Evolutionary conservation across 92 coral and sea anemone species (phyloP), one percentile per base, ranked within the genome.

Genomic region (Phenganax stokvisi): DNA sequence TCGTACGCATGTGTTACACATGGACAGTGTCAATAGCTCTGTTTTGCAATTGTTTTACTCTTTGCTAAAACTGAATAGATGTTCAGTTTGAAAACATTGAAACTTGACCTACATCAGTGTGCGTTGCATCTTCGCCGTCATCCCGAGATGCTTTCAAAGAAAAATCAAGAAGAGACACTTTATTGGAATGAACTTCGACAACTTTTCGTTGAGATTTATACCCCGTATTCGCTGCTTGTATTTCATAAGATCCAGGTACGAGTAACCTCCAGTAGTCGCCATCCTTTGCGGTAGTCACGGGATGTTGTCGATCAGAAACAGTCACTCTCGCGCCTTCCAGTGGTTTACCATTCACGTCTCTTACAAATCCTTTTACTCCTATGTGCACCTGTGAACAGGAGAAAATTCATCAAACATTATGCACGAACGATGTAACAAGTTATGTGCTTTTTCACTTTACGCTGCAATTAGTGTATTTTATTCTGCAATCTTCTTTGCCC

Each of bases 211-310:
- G 96, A 1, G 99, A 92, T 31, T 89, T 93, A 81, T 69, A 96
- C 3, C 92, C 96, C 63, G 90, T 83, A 69, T 91, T 91, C 2
- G 88, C 77, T 63, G 91, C 99, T 54, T 92, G 88, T 75, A 96
- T 73, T 82, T 96, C 99, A 72, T 96, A 96, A 78, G 99, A 96
- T 71, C 99, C 99, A 87, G 99, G 99, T 15, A 96, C 99, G 52
- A 96, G 92, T 59, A 96, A 85, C 55, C 99, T 88, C 99, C 99
- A 96, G 91, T 92, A 96, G 77, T 96, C 97, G 79, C 99, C 99
- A 82, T 92, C 96, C 84, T 84, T 83, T 51, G 97, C 92, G n/a
- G 99, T 75, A 29, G 90, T 88, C 86, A 96, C 90, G 87, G 92
- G 96, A 85, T 96, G 99, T 31, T 93, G 92, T 12, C 99, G 97